Evolutionary conservation across 2,797 vertebrate species (phyloP), one percentile per base, ranked within the genome.

Genomic region (Cheirogaleus major): DNA sequence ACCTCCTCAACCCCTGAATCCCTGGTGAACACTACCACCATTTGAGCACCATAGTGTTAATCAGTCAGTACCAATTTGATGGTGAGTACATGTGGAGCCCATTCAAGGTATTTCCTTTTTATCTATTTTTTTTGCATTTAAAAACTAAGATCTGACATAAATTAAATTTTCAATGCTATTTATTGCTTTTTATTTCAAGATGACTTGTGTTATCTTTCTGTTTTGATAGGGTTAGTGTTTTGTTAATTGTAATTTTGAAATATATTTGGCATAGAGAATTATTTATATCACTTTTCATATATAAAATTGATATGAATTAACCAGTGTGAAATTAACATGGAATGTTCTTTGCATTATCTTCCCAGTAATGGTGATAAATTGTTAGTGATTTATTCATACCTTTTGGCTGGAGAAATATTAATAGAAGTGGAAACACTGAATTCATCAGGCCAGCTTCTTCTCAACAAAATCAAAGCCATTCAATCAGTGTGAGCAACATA

Each of bases 171-270:
- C 30, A 78, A 35, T 55, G 20, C 7, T 65, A 87, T 50, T 38
- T 67, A 90, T 61, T 87, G 48, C 23, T 63, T 89, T 75, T 83
- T 63, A 90, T 79, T 95, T 94, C 15, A 73, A 41, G 27, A 81
- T 92, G 6, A 50, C 7, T 76, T 75, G 4, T 55, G 1, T 67
- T 95, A 72, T 4, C 5, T 75, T 92, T 92, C 32, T 92, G 9
- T 86, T 70, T 89, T 63, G 14, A 35, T 57, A 63, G 41, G 2
- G 13, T n/a, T 78, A 30, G 35, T 76, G 5, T 55, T 92, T 79
- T 75, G n/a, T 50, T 78, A 63, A 94, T 69, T 82, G 30, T 91
- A 67, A 89, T 83, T 96, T 87, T 80, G 41, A 88, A 89, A 61
- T 88, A 1, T 76, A 50, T 73, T 81, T 90, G 55, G 55, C 73